Percentiles rank a stretch among this genome's conserved stretches.
These are phyloP conservation scores for Himalopsyche japonica DNA, from an alignment of 2,888 invertebrate species.

Conservation along the genomic window DNA sequence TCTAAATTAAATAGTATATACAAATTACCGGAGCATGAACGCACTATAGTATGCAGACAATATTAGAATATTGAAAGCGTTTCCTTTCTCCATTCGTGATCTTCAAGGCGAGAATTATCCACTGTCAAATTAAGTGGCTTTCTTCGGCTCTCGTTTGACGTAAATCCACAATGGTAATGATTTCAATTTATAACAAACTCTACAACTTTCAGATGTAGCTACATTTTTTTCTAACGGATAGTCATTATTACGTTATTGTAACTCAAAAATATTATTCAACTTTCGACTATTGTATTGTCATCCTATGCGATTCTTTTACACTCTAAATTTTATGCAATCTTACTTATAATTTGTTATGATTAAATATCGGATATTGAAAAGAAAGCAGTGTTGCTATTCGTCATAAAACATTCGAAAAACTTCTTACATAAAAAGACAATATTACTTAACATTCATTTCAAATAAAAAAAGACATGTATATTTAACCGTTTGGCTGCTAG, in stretches of 20 bases:
- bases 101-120: constrained; percentile 4
- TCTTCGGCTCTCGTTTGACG: constrained; percentile 1
- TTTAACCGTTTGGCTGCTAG: too few relatives aligned
- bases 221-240: background rate
- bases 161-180: constrained; percentile 24
- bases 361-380: too few relatives aligned
- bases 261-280: background rate
- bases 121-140: constrained; percentile 26
- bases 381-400: too few relatives aligned
- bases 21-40: background rate
- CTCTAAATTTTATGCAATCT: background rate
- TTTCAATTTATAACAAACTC: constrained; percentile 13
- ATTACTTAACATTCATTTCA: too few relatives aligned
- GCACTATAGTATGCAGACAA: background rate
- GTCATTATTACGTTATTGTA: background rate
- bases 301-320: background rate
- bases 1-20: background rate
- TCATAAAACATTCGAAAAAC: too few relatives aligned
- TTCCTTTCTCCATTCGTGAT: constrained; percentile 27
- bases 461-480: too few relatives aligned
- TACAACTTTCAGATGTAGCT: constrained; percentile 14
- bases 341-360: too few relatives aligned
- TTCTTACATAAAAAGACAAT: too few relatives aligned
- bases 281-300: background rate
- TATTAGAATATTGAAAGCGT: constrained; percentile 8